Evolutionary conservation across 2,113 vertebrate genomes (phyloP).

Genomic region (Scalopus aquaticus): DNA sequence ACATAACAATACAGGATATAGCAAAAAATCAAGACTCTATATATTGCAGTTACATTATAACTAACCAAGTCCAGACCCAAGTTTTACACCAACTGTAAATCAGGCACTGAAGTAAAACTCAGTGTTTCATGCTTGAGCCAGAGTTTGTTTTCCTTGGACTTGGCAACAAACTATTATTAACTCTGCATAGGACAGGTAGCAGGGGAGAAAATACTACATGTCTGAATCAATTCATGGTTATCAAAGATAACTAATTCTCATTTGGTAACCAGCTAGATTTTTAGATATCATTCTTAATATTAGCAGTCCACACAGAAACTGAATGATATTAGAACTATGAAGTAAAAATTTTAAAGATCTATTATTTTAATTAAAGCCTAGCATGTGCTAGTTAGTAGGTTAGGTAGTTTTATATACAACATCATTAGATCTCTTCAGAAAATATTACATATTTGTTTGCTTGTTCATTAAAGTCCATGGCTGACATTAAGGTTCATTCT

Average conservation of each 20-base stretch:
- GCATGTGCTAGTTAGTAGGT: background rate
- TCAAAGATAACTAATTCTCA: constrained; percentile 21
- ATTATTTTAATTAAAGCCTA: background rate
- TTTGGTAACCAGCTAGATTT: background rate
- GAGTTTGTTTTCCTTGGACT: constrained; percentile 16
- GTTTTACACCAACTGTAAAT: no score
- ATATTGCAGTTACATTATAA: background rate
- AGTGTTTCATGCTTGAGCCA: background rate
- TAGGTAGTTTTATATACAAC: background rate
- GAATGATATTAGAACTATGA: background rate
- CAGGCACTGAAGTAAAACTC: constrained; percentile 49
- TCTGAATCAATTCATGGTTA: background rate
- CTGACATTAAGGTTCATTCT: background rate
- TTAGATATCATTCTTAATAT: background rate
- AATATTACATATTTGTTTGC: background rate
- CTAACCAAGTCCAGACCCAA: constrained; percentile 58
- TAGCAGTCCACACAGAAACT: constrained; percentile 22
- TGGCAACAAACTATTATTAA: constrained; percentile 44
- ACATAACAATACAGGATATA: constrained; percentile 45
- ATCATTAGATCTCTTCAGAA: background rate
- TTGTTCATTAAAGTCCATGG: background rate
- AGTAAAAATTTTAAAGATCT: background rate
- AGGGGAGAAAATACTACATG: background rate
- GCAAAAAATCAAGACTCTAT: constrained; percentile 56
- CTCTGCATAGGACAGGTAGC: constrained; percentile 7